These are phyloP conservation scores for Arrhopalites spinosus DNA, from an alignment of 2,888 invertebrate species.

Conservation along the genomic window DNA sequence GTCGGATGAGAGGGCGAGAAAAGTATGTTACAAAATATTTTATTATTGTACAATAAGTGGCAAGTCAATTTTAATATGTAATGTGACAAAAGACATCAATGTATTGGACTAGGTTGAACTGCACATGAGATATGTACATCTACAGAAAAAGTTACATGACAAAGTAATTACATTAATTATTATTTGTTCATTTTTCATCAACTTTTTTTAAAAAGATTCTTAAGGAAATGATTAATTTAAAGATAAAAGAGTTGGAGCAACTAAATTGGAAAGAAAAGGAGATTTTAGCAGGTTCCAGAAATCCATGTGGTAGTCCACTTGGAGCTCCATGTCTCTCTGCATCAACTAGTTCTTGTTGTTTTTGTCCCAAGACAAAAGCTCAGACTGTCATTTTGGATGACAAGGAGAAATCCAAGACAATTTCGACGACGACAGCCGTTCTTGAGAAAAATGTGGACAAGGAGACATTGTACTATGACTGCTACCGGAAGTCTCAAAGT, in stretches of 20 bases:
- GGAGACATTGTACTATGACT: slow-evolving; percentile 46
- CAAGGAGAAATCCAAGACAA: slow-evolving; percentile 53
- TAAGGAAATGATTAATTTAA: too few species aligned
- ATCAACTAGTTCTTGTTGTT: slow-evolving; percentile 53
- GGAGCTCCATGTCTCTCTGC: slow-evolving; percentile 50
- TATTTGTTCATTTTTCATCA: too few species aligned
- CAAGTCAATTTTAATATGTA: background rate
- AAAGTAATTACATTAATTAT: too few species aligned
- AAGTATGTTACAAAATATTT: slow-evolving; percentile 67
- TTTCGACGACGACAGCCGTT: slow-evolving; percentile 41
- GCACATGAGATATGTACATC: slow-evolving; percentile 88
- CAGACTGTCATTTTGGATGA: too few species aligned
- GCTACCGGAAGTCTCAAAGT: slow-evolving; percentile 54
- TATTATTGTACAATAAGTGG: background rate
- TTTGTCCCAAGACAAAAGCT: slow-evolving; percentile 45
- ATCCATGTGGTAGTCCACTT: slow-evolving; percentile 38
- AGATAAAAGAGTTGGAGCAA: slow-evolving; percentile 82
- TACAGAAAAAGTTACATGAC: slow-evolving; percentile 67
- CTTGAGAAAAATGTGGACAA: slow-evolving; percentile 40
- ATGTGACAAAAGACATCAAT: too few species aligned
- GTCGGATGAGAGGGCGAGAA: slow-evolving; percentile 94
- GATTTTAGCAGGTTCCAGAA: slow-evolving; percentile 60
- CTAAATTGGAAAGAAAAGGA: slow-evolving; percentile 80
- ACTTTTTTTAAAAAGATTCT: too few species aligned
- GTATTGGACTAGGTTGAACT: slow-evolving; percentile 80